Conservation (phyloP, 2,888 invertebrate genomes). For the Epinotia nisella region DNA sequence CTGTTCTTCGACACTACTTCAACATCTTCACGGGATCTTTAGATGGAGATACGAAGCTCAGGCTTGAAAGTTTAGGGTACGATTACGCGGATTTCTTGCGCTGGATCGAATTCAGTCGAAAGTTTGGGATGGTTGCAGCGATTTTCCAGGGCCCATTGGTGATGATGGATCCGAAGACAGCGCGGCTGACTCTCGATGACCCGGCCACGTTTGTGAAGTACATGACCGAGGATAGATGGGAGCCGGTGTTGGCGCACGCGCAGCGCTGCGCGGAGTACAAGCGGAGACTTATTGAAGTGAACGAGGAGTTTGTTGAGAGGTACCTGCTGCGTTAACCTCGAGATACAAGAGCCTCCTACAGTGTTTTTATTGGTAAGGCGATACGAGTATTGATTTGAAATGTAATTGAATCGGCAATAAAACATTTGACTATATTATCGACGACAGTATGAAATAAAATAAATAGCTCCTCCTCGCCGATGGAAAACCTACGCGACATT, state of each 20-base stretch:
- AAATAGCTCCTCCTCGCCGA: too few species aligned
- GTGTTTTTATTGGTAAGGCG: too few species aligned
- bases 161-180: constrained; percentile 23
- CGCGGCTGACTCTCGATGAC: constrained; percentile 27
- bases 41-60: constrained; percentile 54
- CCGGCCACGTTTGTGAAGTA: constrained; percentile 20
- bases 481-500: too few species aligned
- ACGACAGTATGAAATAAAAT: too few species aligned
- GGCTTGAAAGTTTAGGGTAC: constrained; percentile 51
- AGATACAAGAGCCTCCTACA: too few species aligned
- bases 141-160: constrained; percentile 20
- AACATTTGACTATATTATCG: too few species aligned
- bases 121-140: constrained; percentile 48
- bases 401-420: too few species aligned
- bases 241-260: constrained; percentile 33
- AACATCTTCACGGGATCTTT: constrained; percentile 56
- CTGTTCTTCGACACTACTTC: constrained; percentile 48
- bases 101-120: constrained; percentile 50
- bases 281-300: constrained; percentile 2
- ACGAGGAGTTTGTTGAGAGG: constrained; percentile 35
- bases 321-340: neutral
- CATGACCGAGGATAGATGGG: constrained; percentile 28
- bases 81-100: constrained; percentile 45
- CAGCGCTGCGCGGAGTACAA: constrained; percentile 16
- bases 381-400: too few species aligned